A percentile compares a stretch with the other conserved stretches of the same genome.
Conservation (phyloP, 1,140 invertebrate genomes). For the Lepidurus arcticus region DNA sequence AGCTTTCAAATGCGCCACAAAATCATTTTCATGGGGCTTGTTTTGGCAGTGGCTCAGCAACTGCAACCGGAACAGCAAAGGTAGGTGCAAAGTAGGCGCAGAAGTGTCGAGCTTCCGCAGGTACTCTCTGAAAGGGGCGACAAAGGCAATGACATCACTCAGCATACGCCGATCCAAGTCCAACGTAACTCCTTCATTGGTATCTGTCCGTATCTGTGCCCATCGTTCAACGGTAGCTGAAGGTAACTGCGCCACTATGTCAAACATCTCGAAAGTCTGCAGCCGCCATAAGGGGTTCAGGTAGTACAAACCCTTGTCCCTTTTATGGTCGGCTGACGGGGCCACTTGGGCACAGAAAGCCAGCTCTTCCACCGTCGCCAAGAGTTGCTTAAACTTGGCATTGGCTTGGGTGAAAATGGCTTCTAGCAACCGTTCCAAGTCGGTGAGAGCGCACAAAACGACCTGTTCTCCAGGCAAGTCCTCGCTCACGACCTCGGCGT, state of each 20-base stretch:
- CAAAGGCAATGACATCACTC: background rate
- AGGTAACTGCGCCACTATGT: background rate
- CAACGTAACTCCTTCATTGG: background rate
- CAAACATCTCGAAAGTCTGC: background rate
- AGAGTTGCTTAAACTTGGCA: background rate
- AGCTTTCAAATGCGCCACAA: constrained; percentile 22
- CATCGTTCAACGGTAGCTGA: background rate
- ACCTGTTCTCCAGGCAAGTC: background rate
- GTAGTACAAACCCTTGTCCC: background rate
- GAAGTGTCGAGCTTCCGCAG: background rate
- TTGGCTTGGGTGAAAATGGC: background rate
- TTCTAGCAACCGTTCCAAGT: background rate
- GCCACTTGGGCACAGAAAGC: background rate
- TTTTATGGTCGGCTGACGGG: background rate
- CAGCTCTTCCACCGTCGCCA: background rate
- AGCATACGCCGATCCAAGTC: constrained; percentile 1
- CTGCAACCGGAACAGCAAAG: background rate
- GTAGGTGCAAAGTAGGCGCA: background rate
- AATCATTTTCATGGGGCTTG: background rate
- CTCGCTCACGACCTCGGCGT: background rate
- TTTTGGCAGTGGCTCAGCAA: background rate
- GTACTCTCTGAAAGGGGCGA: background rate
- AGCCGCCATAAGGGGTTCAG: background rate
- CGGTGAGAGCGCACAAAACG: background rate
- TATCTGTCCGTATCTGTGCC: background rate